Percentiles rank a stretch among this genome's conserved stretches.
Evolutionary conservation across 2,113 vertebrate genomes (phyloP).

Genomic region (Thalassoma bifasciatum): DNA sequence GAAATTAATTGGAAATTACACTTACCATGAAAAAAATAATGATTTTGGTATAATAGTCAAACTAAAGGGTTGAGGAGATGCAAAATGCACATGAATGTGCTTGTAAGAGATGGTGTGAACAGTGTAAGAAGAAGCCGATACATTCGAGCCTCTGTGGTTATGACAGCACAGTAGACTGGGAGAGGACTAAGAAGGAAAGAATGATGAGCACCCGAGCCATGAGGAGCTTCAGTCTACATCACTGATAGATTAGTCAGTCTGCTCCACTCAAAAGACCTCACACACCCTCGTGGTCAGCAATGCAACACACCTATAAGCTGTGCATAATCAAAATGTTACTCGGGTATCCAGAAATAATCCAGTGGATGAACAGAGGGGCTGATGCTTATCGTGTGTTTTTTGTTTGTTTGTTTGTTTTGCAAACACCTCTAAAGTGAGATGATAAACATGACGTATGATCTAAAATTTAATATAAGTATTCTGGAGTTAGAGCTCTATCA

Average conservation of each 20-base stretch:
- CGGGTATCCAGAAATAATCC: not conserved
- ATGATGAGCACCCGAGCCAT: slow-evolving; percentile 69
- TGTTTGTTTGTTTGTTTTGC: too few relatives aligned
- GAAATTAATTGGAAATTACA: not conserved
- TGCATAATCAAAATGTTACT: not conserved
- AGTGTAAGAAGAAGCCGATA: slow-evolving; percentile 23
- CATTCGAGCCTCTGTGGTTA: slow-evolving; percentile 50
- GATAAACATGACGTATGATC: slow-evolving; percentile 8
- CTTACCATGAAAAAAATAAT: slow-evolving; percentile 15
- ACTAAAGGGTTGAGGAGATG: not conserved
- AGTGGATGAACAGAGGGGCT: not conserved
- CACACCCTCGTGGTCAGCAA: slow-evolving; percentile 33
- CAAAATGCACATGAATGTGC: not conserved
- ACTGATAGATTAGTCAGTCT: slow-evolving; percentile 67
- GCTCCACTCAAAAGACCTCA: slow-evolving; percentile 49
- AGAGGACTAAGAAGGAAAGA: slow-evolving; percentile 75
- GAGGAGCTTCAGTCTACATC: slow-evolving; percentile 59
- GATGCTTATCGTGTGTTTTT: too few relatives aligned
- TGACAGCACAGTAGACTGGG: slow-evolving; percentile 26
- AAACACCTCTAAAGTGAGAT: not conserved
- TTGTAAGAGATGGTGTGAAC: not conserved
- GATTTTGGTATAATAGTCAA: not conserved
- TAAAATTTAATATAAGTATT: not conserved
- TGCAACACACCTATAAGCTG: slow-evolving; percentile 13
- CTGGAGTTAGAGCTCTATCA: not conserved